Evolutionary conservation across 2,797 vertebrate genomes (phyloP), one percentile per base, ranked within the genome.

Genomic region (Menidia menidia): DNA sequence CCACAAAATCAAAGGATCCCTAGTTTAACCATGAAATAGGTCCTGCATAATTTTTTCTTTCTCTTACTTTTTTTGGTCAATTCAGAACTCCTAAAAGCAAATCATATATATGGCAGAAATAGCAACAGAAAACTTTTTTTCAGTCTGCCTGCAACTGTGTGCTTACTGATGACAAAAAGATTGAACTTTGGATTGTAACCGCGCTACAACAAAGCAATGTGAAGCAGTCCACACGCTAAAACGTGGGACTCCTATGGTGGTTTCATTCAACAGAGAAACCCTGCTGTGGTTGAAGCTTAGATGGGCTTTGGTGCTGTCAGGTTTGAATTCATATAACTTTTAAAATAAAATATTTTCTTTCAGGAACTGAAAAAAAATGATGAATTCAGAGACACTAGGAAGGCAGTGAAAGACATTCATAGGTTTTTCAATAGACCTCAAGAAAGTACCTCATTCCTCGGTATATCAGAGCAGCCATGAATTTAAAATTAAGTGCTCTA

Each of bases 311-410:
- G 51, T 55, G 70, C 76, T 68, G 75, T 77, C 84, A 83, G 70
- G 55, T 77, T 67, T 43, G 51, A 68, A 65, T 77, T 81, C 69
- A 52, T 61, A 45, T 35, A 61, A 75, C 77, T 81, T 84, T 72
- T 60, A 83, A 80, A 83, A 78, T 61, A 53, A 3, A 78, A 84
- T 74, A 59, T 81, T 51, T 68, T 73, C 75, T 83, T 78, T 67
- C 64, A 78, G 75, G 80, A 88, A 81, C 72, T 48, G 42, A 83
- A 68, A 71, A 64, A 71, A 88, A 88, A 86, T 50, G 77, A 62
- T 47, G 60, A 74, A 79, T 74, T 61, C 77, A 59, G 52, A 69
- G 45, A 62, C 68, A 44, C 74, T 52, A 73, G 31, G 64, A 68
- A 64, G 31, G 16, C 53, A 79, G 69, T 62, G 41, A 47, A 45